Evolutionary conservation across 1,140 invertebrate species (phyloP).

Genomic region (Magallana ariakensis): DNA sequence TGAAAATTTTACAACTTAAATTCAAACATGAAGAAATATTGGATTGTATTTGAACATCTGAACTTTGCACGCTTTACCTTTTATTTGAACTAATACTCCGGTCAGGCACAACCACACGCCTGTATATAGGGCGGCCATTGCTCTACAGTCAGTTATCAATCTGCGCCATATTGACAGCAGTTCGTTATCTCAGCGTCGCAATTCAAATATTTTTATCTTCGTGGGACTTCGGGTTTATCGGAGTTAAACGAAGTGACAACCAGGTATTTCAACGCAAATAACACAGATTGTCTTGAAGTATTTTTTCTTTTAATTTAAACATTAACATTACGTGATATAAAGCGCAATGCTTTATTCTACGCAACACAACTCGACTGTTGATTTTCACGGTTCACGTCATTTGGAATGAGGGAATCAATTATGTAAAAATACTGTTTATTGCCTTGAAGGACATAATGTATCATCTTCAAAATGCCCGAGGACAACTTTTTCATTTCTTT

Average conservation of each 20-base stretch:
- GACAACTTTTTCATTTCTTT: too few species aligned
- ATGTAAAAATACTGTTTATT: too few species aligned
- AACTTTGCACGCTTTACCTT: neutral
- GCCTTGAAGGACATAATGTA: too few species aligned
- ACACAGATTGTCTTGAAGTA: too few species aligned
- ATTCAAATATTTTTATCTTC: conserved; percentile 25
- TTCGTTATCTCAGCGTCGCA: neutral
- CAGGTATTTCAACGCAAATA: neutral
- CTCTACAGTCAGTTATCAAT: neutral
- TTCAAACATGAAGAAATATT: neutral
- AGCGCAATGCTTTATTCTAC: too few species aligned
- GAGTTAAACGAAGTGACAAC: neutral
- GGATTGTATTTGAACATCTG: too few species aligned
- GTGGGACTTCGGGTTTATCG: neutral
- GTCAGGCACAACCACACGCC: neutral
- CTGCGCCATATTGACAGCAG: conserved; percentile 2
- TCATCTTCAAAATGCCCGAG: too few species aligned
- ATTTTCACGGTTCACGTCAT: too few species aligned
- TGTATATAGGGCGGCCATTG: neutral
- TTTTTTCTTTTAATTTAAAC: too few species aligned
- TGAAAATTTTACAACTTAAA: neutral
- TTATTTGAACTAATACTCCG: neutral
- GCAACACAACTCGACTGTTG: too few species aligned
- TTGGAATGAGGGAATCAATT: too few species aligned
- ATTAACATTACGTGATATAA: too few species aligned